phyloP scores from a whole-genome alignment of 37 sponge, comb jelly and placozoan genomes.

The Halichondria panicea region DNA sequence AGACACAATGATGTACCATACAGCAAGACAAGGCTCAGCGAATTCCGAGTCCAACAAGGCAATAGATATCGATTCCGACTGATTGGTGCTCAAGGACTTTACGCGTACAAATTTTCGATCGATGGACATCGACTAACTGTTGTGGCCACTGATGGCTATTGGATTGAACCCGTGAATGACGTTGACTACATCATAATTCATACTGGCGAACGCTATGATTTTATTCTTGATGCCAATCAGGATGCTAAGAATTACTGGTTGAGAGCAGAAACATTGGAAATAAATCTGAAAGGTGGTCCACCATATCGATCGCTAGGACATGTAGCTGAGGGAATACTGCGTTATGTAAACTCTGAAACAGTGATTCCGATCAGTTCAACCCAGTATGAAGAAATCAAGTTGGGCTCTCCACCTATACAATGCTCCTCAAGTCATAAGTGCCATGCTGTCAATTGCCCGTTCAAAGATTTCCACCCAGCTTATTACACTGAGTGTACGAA shows the following conservation, averaged over 20 bases:
- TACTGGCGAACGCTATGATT: conserved; percentile 79
- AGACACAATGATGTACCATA: conserved; percentile 31
- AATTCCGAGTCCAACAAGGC: conserved; percentile 9
- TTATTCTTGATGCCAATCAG: conserved; percentile 43
- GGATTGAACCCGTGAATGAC: conserved; percentile 27
- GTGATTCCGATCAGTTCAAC: background rate
- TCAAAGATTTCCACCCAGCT: conserved; percentile 33
- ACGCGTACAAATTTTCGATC: conserved; percentile 70
- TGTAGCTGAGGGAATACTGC: conserved; percentile 54
- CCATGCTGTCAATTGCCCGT: conserved; percentile 72
- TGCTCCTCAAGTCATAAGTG: conserved; percentile 28
- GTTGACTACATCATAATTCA: conserved; percentile 75
- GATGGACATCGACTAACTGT: conserved; percentile 63
- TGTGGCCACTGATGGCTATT: conserved; percentile 65
- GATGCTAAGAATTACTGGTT: conserved; percentile 41
- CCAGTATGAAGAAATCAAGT: conserved; percentile 10
- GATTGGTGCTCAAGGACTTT: conserved; percentile 71
- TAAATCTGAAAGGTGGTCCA: background rate
- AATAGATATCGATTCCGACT: conserved; percentile 67
- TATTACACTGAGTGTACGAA: conserved; percentile 55
- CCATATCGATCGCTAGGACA: conserved; percentile 18
- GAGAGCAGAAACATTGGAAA: conserved; percentile 63
- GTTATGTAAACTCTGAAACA: conserved; percentile 15
- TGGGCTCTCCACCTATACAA: background rate
- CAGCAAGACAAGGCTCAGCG: background rate